These are phyloP conservation scores for Ichneumoninae sp. DNA, from an alignment of 2,888 invertebrate species.

Conservation along the genomic window DNA sequence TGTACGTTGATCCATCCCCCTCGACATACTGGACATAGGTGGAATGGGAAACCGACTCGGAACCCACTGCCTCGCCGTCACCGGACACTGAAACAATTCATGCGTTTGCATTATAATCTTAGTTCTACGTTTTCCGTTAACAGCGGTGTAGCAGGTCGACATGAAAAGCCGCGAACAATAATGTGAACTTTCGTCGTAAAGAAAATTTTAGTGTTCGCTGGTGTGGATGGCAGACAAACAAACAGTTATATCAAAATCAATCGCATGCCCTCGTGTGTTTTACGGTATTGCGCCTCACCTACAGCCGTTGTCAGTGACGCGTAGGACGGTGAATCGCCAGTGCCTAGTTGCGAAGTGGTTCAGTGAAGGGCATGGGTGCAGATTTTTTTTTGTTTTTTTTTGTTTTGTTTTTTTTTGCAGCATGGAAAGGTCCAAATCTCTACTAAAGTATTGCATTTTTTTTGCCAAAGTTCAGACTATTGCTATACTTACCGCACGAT, in stretches of 20 bases:
- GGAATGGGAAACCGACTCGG: constrained; percentile 86
- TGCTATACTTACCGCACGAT: constrained; percentile 1
- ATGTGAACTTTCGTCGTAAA: constrained; percentile 27
- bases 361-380: constrained; percentile 78
- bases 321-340: constrained; percentile 85
- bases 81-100: constrained; percentile 82
- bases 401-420: constrained; percentile 71
- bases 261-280: constrained; percentile 48
- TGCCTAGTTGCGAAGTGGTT: constrained; percentile 77
- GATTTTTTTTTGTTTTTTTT: constrained; percentile 37
- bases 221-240: constrained; percentile 2
- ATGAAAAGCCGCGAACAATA: constrained; percentile 50
- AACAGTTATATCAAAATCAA: constrained; percentile 30
- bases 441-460: constrained; percentile 73
- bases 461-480: constrained; percentile 5
- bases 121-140: constrained; percentile 2
- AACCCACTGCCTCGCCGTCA: constrained; percentile 85
- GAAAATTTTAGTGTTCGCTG: constrained; percentile 23
- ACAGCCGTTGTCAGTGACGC: constrained; percentile 85
- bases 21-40: constrained; percentile 88
- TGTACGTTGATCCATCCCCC: constrained; percentile 86
- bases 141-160: constrained; percentile 46
- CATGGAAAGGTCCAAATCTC: constrained; percentile 77
- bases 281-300: constrained; percentile 81
- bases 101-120: neutral